A percentile compares a stretch with the other conserved stretches of the same genome.
Conservation (phyloP, 1,140 invertebrate genomes). For the Sminthurides bifidus region DNA sequence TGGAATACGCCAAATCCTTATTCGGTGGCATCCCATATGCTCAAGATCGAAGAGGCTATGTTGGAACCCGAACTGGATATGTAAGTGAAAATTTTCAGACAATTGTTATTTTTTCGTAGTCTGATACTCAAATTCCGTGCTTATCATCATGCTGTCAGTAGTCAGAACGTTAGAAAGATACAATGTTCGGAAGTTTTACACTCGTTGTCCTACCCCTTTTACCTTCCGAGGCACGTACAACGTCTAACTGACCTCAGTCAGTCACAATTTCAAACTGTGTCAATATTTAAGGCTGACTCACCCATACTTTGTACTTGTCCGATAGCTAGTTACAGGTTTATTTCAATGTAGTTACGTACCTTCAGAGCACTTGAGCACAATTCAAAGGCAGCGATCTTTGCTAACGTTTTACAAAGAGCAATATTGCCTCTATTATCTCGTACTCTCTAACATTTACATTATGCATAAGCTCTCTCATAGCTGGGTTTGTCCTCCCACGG, state of each 20-base stretch:
- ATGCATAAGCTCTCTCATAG: no score
- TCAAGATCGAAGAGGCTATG: conserved; percentile 28
- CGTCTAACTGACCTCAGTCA: background rate
- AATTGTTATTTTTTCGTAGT: background rate
- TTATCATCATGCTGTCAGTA: background rate
- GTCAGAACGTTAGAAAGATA: background rate
- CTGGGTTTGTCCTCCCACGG: no score
- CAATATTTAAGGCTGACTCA: no score
- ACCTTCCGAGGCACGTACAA: background rate
- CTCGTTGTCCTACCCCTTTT: background rate
- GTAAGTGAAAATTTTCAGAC: conserved; percentile 13
- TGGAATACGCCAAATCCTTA: conserved; percentile 30
- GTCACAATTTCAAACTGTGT: no score
- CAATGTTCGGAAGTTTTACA: background rate
- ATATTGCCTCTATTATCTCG: no score
- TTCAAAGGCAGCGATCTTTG: no score
- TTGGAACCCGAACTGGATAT: conserved; percentile 20
- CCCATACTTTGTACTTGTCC: no score
- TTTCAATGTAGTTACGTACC: no score
- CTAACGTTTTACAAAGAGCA: no score
- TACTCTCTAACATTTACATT: no score
- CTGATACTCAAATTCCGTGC: background rate
- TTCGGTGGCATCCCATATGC: conserved; percentile 14
- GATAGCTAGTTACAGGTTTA: no score
- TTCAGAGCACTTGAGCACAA: no score